These are phyloP conservation scores for Garrulus glandarius DNA, from an alignment of 2,797 vertebrate genomes.

Conservation along the genomic window DNA sequence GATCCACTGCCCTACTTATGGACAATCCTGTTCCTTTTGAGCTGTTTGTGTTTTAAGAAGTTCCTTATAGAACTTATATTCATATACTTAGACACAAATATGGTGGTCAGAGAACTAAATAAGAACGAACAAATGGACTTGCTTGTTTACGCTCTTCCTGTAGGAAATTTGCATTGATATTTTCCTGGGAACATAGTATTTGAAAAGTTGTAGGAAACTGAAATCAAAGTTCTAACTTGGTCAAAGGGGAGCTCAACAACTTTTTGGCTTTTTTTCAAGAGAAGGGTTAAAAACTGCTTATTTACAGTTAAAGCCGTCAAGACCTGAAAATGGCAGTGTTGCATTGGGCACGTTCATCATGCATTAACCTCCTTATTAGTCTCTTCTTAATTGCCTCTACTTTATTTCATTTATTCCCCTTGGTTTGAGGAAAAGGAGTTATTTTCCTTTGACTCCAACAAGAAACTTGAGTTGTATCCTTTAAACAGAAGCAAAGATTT, in stretches of 20 bases:
- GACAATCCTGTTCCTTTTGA: not conserved
- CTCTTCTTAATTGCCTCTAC: not conserved
- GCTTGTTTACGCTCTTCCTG: not conserved
- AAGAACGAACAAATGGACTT: rapidly evolving
- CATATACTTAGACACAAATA: not conserved
- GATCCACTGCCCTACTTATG: not conserved
- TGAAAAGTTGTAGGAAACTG: not conserved
- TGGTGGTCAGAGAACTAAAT: not conserved
- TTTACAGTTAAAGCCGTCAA: not conserved
- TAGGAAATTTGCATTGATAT: not conserved
- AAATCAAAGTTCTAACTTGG: not conserved
- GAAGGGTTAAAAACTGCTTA: not conserved
- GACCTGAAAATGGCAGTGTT: not conserved
- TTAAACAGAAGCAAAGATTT: not conserved
- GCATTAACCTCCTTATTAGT: not conserved
- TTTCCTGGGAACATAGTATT: not conserved
- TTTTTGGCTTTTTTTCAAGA: not conserved
- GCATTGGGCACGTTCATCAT: not conserved
- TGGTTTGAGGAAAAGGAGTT: not conserved
- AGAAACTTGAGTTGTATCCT: not conserved
- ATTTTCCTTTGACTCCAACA: not conserved
- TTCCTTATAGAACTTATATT: too few relatives aligned
- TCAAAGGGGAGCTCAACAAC: not conserved
- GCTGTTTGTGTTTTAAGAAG: not conserved
- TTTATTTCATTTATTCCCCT: not conserved